A percentile compares a stretch with the other conserved stretches of the same genome.
phyloP scores from a whole-genome alignment of 2,113 vertebrate species.

The Madoqua kirkii region DNA sequence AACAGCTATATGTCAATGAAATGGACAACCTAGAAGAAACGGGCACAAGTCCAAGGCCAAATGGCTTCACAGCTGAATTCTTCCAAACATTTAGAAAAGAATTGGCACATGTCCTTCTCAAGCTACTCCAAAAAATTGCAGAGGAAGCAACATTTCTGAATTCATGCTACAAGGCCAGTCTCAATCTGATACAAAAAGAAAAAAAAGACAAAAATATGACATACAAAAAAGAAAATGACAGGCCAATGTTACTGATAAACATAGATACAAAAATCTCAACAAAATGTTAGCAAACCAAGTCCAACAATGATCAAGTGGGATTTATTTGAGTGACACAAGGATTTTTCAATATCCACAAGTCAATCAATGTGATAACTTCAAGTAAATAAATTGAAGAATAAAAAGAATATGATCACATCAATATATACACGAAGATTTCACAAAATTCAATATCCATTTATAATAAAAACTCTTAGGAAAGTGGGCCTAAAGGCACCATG shows the following conservation, averaged over 20 bases:
- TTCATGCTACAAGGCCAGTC: background rate
- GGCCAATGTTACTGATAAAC: background rate
- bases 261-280: background rate
- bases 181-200: background rate
- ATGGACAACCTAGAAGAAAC: background rate
- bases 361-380: background rate
- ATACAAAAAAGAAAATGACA: background rate
- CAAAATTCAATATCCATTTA: background rate
- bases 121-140: background rate
- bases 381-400: background rate
- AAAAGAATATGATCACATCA: background rate
- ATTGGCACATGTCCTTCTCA: background rate
- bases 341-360: background rate
- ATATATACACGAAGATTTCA: background rate
- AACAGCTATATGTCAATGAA: background rate
- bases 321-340: background rate
- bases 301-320: background rate
- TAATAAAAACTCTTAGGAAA: background rate
- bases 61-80: background rate
- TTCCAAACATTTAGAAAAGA: background rate
- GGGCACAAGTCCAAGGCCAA: background rate
- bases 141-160: background rate
- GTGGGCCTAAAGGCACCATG: background rate
- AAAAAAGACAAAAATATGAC: background rate
- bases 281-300: background rate